phyloP scores from a whole-genome alignment of 2,888 invertebrate species.

The Nomada fabriciana region DNA sequence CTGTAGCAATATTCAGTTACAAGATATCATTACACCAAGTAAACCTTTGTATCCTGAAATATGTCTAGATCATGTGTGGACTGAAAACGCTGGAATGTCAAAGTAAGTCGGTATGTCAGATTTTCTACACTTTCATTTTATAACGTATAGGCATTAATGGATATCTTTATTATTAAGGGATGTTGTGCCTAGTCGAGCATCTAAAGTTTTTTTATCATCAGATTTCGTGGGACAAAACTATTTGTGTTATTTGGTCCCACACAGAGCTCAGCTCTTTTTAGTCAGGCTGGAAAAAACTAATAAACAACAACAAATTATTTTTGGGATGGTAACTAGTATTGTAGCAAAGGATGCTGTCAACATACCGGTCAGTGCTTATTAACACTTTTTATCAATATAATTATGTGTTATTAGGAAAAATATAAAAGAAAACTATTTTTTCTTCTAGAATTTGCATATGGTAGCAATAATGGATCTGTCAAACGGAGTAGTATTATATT shows the following conservation, averaged over 20 bases:
- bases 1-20: conserved; percentile 77
- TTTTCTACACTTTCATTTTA: conserved; percentile 59
- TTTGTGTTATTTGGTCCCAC: conserved; percentile 91
- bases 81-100: conserved; percentile 87
- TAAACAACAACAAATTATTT: conserved; percentile 88
- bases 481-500: conserved; percentile 92
- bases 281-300: conserved; percentile 89
- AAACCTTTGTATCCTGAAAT: conserved; percentile 93
- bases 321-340: conserved; percentile 90
- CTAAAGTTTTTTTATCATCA: conserved; percentile 92
- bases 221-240: conserved; percentile 94
- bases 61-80: conserved; percentile 96
- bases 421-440: conserved; percentile 70
- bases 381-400: conserved; percentile 7
- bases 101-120: conserved; percentile 75
- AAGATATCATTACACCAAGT: conserved; percentile 74
- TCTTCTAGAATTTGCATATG: conserved; percentile 89
- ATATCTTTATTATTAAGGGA: conserved; percentile 81
- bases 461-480: conserved; percentile 92
- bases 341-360: conserved; percentile 94
- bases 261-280: conserved; percentile 88
- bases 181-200: conserved; percentile 86
- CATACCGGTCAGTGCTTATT: conserved; percentile 86
- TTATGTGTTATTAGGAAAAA: conserved; percentile 1
- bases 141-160: conserved; percentile 17